Evolutionary conservation across 2,888 invertebrate genomes (phyloP).

Genomic region (Standfussiana lucernea): DNA sequence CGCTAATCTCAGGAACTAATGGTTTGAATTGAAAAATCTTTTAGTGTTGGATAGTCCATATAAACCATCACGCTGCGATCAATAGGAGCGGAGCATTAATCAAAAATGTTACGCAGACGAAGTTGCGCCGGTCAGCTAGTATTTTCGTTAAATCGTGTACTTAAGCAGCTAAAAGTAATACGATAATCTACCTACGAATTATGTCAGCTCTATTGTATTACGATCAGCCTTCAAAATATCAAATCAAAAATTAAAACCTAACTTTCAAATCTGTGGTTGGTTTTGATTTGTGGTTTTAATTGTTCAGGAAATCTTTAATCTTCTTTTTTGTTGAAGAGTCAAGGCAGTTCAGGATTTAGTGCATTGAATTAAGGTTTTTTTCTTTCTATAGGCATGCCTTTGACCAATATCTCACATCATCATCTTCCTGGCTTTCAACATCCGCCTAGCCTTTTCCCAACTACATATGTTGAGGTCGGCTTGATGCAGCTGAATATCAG

Average conservation of each 20-base stretch:
- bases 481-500: too few species aligned
- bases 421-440: too few species aligned
- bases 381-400: neutral
- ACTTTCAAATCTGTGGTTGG: slow-evolving; percentile 2
- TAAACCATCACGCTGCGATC: too few species aligned
- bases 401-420: neutral
- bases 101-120: too few species aligned
- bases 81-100: too few species aligned
- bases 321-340: neutral
- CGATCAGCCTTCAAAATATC: slow-evolving; percentile 28
- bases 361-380: neutral
- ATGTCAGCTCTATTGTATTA: slow-evolving; percentile 13
- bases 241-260: neutral
- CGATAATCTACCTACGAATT: neutral
- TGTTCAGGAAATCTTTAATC: neutral
- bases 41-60: too few species aligned
- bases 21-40: too few species aligned
- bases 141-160: too few species aligned
- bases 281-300: neutral
- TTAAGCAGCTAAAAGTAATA: slow-evolving; percentile 13
- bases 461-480: too few species aligned
- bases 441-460: too few species aligned
- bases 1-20: too few species aligned
- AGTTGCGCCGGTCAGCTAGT: too few species aligned
- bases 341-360: neutral